Percentiles rank a stretch among this genome's conserved stretches.
These are phyloP conservation scores for Synchiropus splendidus DNA, from an alignment of 2,113 vertebrate species.

Conservation along the genomic window DNA sequence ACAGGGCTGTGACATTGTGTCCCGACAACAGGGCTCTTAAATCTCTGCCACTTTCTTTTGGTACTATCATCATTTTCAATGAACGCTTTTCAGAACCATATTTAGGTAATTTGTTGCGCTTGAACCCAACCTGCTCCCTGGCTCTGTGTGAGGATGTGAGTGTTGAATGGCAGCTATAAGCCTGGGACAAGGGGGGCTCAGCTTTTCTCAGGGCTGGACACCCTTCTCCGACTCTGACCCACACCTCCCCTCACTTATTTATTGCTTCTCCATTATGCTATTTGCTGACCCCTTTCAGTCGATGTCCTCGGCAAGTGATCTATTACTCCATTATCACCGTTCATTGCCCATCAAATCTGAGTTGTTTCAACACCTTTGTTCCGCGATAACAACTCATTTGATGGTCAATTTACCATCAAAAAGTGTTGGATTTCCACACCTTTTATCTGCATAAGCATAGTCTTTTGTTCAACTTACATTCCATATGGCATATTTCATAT, in stretches of 20 bases:
- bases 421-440: too few relatives aligned
- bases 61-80: conserved; percentile 44
- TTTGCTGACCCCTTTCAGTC: neutral
- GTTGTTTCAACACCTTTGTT: too few relatives aligned
- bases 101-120: conserved; percentile 66
- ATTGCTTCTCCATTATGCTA: conserved; percentile 27
- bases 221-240: conserved; percentile 20
- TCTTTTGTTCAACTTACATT: too few relatives aligned
- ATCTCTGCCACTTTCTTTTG: conserved; percentile 28
- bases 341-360: neutral
- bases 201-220: conserved; percentile 47
- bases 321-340: too few relatives aligned
- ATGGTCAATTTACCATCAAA: too few relatives aligned
- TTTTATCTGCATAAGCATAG: too few relatives aligned
- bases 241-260: conserved; percentile 46
- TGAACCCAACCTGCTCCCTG: conserved; percentile 50
- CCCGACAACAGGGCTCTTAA: conserved; percentile 29
- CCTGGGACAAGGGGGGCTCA: conserved; percentile 43
- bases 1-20: conserved; percentile 38
- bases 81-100: conserved; percentile 53
- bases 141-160: conserved; percentile 16
- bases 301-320: too few relatives aligned
- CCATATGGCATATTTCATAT: too few relatives aligned
- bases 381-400: too few relatives aligned
- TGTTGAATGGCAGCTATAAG: conserved; percentile 55